Base-by-base conservation (phyloP, 1,140 invertebrate species). In the Aphelinus atriplicis region DNA sequence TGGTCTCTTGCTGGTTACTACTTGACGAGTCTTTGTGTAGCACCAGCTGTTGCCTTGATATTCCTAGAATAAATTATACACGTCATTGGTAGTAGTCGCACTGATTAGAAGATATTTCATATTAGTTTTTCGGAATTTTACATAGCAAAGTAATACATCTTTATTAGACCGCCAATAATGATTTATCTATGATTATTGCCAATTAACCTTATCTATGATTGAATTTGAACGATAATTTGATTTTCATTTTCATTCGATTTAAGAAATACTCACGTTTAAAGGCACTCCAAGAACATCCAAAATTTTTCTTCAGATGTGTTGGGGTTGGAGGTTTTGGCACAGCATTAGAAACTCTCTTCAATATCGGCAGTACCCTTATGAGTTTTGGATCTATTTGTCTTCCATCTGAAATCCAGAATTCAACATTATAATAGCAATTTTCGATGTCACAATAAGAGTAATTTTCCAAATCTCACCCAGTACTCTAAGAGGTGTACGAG, bases 251-350 rank as follows among this genome's bases (percentile, higher is more conserved):
- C 26, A 26, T 26, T 26, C 26, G 26, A 26, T 26, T 26, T 26
- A 47, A 43, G 10, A 9, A 57, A 60, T n/a, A 64, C 65, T 79
- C 80, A 88, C 87, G 84, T 83, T 80, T 85, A 73, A 88, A 88
- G 62, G 87, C 86, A 77, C 87, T 88, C 86, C 85, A 88, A 10
- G 85, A 85, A 71, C 86, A 87, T 5, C 85, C 83, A 65, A 86
- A 80, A 46, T 81, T 82, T 78, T 80, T 82, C 79, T 84, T 88
- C 6, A 83, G 67, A 60, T 82, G 70, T 7, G 79, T 80, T n/a
- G 80, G 81, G 26, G 80, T 78, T 47, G 85, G 87, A 60, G 85
- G 80, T 78, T 84, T 87, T 76, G 82, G 82, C 62, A 81, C 51
- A 43, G 76, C 77, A 63, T 85, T 82, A 2, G 79, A 79, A 50